Conservation (phyloP, 2,797 vertebrate species). For the Nannoperca australis region DNA sequence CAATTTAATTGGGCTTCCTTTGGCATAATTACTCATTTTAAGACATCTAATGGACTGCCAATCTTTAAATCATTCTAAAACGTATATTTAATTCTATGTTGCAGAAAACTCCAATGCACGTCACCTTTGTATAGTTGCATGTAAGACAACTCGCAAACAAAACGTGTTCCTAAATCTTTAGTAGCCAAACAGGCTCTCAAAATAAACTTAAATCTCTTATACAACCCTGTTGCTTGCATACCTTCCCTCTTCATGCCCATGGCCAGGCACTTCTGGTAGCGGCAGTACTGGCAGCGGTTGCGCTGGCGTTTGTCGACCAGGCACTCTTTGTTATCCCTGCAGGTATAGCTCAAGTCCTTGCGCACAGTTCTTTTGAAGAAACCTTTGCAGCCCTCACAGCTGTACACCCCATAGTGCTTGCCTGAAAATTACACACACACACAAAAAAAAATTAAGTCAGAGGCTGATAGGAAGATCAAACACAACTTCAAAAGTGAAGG, state of each 20-base stretch:
- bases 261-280: slow-evolving; percentile 95
- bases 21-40: slow-evolving; percentile 11
- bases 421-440: slow-evolving; percentile 79
- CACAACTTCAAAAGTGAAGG: background rate
- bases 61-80: slow-evolving; percentile 21
- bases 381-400: slow-evolving; percentile 97
- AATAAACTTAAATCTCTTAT: slow-evolving; percentile 6
- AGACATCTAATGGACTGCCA: slow-evolving; percentile 21
- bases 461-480: background rate
- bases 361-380: slow-evolving; percentile 97
- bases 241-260: slow-evolving; percentile 99
- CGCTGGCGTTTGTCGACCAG: slow-evolving; percentile 97
- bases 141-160: slow-evolving; percentile 24
- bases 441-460: slow-evolving; percentile 10
- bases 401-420: slow-evolving; percentile 96
- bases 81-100: slow-evolving; percentile 12
- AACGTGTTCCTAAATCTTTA: slow-evolving; percentile 17
- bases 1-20: slow-evolving; percentile 22
- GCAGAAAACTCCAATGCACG: slow-evolving; percentile 9
- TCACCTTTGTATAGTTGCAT: slow-evolving; percentile 7
- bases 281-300: slow-evolving; percentile 97
- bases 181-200: slow-evolving; percentile 29
- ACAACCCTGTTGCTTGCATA: slow-evolving; percentile 68
- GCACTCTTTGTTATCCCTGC: slow-evolving; percentile 96
- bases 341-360: slow-evolving; percentile 97